phyloP scores from a whole-genome alignment of 2,113 vertebrate species.

The Colossoma macropomum region DNA sequence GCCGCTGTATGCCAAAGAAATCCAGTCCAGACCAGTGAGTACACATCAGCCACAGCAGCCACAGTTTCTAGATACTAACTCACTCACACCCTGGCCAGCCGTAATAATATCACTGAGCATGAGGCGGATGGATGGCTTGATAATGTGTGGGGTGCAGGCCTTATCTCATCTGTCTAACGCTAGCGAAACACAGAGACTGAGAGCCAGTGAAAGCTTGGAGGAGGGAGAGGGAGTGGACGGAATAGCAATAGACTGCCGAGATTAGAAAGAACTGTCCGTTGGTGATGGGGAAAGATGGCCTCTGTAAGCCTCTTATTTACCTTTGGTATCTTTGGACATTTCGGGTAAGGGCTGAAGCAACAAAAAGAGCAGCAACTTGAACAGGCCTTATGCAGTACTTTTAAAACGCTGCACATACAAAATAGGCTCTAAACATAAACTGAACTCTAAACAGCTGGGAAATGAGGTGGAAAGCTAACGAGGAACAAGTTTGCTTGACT shows the following conservation, averaged over 20 bases:
- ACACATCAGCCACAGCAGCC: constrained; percentile 18
- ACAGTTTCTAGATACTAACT: constrained; percentile 40
- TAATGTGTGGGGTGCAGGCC: constrained; percentile 52
- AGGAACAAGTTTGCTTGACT: background rate
- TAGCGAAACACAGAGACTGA: constrained; percentile 47
- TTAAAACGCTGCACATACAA: background rate
- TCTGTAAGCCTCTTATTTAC: background rate
- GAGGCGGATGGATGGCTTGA: constrained; percentile 60
- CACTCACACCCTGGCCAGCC: constrained; percentile 27
- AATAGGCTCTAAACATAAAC: background rate
- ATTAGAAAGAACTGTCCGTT: constrained; percentile 40
- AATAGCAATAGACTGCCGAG: constrained; percentile 31
- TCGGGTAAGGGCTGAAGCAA: background rate
- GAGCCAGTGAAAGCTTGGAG: constrained; percentile 11
- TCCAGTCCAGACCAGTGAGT: constrained; percentile 96
- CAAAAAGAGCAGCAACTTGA: background rate
- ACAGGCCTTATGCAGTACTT: background rate
- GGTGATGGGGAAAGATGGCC: constrained; percentile 16
- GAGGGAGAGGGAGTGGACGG: constrained; percentile 25
- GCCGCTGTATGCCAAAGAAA: constrained; percentile 99
- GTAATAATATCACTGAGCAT: constrained; percentile 54
- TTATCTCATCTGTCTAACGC: constrained; percentile 61
- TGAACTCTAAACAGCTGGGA: background rate
- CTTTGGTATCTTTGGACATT: background rate
- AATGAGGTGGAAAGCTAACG: background rate